phyloP scores from a whole-genome alignment of 2,113 vertebrate species.

The Benitochromis conjunctus region DNA sequence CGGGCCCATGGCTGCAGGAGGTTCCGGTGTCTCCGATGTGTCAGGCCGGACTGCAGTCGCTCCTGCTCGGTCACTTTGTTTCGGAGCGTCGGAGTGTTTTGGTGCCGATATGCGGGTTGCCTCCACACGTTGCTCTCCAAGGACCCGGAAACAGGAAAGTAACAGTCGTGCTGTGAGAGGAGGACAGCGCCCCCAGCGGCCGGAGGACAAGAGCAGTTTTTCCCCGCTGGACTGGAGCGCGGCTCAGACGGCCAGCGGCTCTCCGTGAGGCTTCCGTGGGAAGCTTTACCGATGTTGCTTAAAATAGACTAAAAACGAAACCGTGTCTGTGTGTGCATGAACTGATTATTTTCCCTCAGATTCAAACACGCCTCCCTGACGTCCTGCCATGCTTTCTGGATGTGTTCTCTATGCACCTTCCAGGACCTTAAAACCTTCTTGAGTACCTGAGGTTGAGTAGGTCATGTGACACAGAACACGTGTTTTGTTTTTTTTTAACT shows the following conservation, averaged over 20 bases:
- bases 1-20: constrained; percentile 6
- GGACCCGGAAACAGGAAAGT: constrained; percentile 17
- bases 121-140: constrained; percentile 14
- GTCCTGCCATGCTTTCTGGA: not conserved
- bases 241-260: not conserved
- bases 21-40: not conserved
- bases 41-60: fast-evolving
- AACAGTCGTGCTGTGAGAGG: fast-evolving
- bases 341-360: not conserved
- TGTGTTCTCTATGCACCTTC: not conserved
- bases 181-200: not conserved
- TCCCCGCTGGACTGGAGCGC: not conserved
- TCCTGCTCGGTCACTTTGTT: fast-evolving
- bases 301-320: not conserved
- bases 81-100: not conserved
- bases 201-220: not conserved
- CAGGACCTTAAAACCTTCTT: not conserved
- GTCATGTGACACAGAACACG: not conserved
- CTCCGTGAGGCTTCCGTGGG: not conserved
- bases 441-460: not conserved
- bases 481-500: no score
- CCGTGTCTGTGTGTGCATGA: not conserved
- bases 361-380: not conserved
- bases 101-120: not conserved
- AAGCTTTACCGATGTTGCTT: fast-evolving